Conservation (phyloP, 2,113 vertebrate species). For the Chamaea fasciata region DNA sequence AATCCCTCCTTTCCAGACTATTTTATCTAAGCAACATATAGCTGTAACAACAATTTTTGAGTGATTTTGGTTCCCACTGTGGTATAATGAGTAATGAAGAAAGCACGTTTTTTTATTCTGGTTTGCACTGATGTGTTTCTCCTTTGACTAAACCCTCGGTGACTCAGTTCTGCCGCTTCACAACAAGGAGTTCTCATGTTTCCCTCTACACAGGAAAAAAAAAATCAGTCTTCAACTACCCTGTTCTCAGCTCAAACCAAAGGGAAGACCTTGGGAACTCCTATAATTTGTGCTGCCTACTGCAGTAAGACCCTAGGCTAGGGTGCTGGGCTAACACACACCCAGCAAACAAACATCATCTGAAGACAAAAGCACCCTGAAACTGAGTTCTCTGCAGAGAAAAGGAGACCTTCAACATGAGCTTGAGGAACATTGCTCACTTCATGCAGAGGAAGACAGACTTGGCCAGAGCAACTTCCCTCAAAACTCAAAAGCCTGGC, state of each 20-base stretch:
- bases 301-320: not conserved
- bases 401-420: not conserved
- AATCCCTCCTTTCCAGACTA: slow-evolving; percentile 64
- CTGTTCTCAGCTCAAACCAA: not conserved
- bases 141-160: slow-evolving; percentile 45
- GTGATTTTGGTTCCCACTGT: slow-evolving; percentile 51
- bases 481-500: not conserved
- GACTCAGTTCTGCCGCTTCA: slow-evolving; percentile 49
- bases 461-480: not conserved
- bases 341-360: not conserved
- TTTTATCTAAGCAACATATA: slow-evolving; percentile 68
- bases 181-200: slow-evolving; percentile 51
- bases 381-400: not conserved
- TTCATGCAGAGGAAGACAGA: not conserved
- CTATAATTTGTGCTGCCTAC: rapidly evolving
- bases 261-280: not conserved
- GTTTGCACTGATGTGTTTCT: slow-evolving; percentile 50
- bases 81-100: slow-evolving; percentile 62
- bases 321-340: not conserved
- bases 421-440: not conserved
- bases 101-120: slow-evolving; percentile 50
- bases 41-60: slow-evolving; percentile 69
- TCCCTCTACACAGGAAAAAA: not conserved
- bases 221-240: not conserved
- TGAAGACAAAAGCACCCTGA: not conserved